Percentiles rank a stretch among this genome's conserved stretches.
phyloP scores from a whole-genome alignment of 1,140 invertebrate species.

The Drosophila pseudoobscura region DNA sequence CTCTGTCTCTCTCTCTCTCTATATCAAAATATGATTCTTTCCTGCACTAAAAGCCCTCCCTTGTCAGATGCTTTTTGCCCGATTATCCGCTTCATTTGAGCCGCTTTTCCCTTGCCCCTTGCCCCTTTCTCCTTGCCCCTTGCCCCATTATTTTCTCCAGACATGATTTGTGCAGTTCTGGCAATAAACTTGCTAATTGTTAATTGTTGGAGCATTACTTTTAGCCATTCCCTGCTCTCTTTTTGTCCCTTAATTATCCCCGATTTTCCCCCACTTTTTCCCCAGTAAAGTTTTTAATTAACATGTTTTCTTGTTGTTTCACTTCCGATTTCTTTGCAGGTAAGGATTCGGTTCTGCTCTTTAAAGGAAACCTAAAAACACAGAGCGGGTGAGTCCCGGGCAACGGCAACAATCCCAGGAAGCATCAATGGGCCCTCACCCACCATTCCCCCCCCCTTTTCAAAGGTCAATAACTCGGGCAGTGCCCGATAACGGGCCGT shows the following conservation, averaged over 20 bases:
- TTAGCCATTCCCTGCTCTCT: conserved; percentile 6
- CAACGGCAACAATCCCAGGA: too few species aligned
- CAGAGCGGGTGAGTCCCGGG: too few species aligned
- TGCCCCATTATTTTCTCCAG: conserved; percentile 24
- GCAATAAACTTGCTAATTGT: conserved; percentile 75
- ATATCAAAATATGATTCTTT: conserved; percentile 17
- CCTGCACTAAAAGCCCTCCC: neutral
- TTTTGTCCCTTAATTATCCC: neutral
- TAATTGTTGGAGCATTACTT: conserved; percentile 57
- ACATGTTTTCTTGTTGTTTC: conserved; percentile 61
- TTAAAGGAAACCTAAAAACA: neutral
- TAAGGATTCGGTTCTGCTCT: conserved; percentile 37
- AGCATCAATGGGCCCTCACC: neutral
- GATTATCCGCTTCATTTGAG: conserved; percentile 37
- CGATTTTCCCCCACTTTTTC: neutral
- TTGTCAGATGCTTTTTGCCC: conserved; percentile 1
- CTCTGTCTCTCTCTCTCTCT: neutral
- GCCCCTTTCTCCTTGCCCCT: neutral
- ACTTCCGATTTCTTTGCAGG: conserved; percentile 66
- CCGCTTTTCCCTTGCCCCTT: neutral
- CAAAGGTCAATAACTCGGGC: conserved; percentile 57
- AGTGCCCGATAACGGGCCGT: conserved; percentile 30
- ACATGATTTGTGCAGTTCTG: conserved; percentile 63
- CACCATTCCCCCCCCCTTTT: neutral
- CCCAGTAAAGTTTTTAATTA: conserved; percentile 63